Evolutionary conservation across 2,113 vertebrate genomes (phyloP).

Genomic region (Machaerirhynchus nigripectus): DNA sequence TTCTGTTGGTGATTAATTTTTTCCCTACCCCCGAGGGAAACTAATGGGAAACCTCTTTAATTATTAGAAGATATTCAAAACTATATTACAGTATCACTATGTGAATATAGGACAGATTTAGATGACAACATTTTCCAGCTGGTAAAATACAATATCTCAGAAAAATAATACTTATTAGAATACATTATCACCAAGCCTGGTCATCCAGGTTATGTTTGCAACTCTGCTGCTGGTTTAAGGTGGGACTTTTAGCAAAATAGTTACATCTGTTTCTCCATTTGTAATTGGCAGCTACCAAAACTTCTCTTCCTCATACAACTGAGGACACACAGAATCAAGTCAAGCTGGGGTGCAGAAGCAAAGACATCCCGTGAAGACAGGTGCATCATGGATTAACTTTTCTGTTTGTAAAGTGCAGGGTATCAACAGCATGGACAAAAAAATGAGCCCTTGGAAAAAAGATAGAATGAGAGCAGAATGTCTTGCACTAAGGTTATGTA

Average conservation of each 20-base stretch:
- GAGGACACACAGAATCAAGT: background rate
- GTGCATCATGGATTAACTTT: background rate
- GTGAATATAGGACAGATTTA: background rate
- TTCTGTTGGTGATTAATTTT: background rate
- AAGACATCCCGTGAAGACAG: background rate
- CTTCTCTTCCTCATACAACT: conserved; percentile 9
- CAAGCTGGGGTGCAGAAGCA: background rate
- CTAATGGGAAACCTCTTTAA: background rate
- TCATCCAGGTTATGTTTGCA: background rate
- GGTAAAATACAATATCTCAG: background rate
- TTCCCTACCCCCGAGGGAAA: background rate
- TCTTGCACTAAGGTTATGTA: conserved; percentile 81
- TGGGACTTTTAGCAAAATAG: background rate
- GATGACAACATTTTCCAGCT: background rate
- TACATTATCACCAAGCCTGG: background rate
- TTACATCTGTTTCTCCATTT: background rate
- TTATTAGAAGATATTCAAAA: background rate
- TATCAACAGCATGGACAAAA: background rate
- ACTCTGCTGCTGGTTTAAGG: background rate
- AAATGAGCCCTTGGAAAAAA: conserved; percentile 18
- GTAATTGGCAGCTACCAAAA: background rate
- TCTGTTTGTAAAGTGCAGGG: conserved; percentile 47
- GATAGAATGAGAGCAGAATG: conserved; percentile 64
- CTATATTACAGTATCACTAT: background rate
- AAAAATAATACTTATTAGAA: background rate